These are phyloP conservation scores for Myripristis murdjan DNA, from an alignment of 2,797 vertebrate genomes.

Conservation along the genomic window DNA sequence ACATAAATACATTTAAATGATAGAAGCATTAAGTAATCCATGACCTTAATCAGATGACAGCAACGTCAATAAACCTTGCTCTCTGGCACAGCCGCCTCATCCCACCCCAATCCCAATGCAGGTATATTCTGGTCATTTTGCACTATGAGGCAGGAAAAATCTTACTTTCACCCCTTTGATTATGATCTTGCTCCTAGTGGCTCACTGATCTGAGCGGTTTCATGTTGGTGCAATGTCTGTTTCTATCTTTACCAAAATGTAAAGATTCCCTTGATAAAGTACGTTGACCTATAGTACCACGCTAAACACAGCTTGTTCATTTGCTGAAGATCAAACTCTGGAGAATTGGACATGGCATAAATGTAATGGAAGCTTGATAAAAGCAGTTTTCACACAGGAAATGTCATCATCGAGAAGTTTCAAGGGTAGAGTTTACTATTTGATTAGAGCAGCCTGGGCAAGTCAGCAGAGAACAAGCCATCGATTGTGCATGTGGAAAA, in stretches of 20 bases:
- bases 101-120: not conserved
- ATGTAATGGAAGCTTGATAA: conserved; percentile 48
- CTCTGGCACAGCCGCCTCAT: conserved; percentile 8
- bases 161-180: not conserved
- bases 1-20: conserved; percentile 23
- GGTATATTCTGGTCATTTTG: not conserved
- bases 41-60: conserved; percentile 13
- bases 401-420: conserved; percentile 52
- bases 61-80: conserved; percentile 8
- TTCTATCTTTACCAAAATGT: not conserved
- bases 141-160: not conserved
- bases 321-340: conserved; percentile 11
- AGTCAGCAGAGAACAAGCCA: conserved; percentile 47
- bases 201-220: not conserved
- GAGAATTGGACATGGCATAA: conserved; percentile 8
- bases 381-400: conserved; percentile 46
- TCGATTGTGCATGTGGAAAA: conserved; percentile 67
- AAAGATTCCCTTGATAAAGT: not conserved
- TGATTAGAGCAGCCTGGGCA: conserved; percentile 45
- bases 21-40: conserved; percentile 31
- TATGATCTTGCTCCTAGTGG: not conserved
- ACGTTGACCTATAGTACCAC: not conserved
- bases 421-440: conserved; percentile 33
- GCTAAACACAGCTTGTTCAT: not conserved
- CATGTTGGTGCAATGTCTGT: not conserved